Base-by-base conservation (phyloP, 2,888 invertebrate genomes). In the Caenorhabditis sp. region DNA sequence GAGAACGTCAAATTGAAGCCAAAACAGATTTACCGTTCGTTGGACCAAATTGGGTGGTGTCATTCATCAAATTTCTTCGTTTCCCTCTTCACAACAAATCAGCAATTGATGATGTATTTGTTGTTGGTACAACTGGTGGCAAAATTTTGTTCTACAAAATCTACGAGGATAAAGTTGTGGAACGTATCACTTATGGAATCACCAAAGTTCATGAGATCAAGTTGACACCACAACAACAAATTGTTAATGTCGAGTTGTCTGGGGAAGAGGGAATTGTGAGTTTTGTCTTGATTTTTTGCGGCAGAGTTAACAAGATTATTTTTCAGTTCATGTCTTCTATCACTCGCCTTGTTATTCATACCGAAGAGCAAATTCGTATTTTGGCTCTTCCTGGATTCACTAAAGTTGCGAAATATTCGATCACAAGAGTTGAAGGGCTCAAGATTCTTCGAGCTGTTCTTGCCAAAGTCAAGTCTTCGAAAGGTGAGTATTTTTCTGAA, bases 241-340 rank as follows among this genome's bases (percentile, higher is more conserved):
- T 68, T 58, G 23, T 73, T 0, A 73, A 51, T 43, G 21, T 73
- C 0, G 68, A 62, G 51, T 54, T 67, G 10, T 62, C 68, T 0
- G 61, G 50, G 14, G 73, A 68, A 12, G 65, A 73, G 10, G 65
- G 62, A 31, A 65, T 65, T 57, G 73, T 73, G 36, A 65, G 65
- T 62, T 36, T 23, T 19, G 5, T n/a, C n/a, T 23, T n/a, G 17
- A 43, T 17, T 23, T 36, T 49, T 17, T n/a, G n/a, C n/a, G n/a
- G n/a, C n/a, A n/a, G 23, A 49, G 14, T 51, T 51, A 0, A 36
- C 2, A 43, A 26, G 12, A 24, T 51, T 58, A 31, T 49, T 37
- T 58, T 63, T 26, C 59, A 73, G 72, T 72, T 58, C 31, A 58
- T 62, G 6, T 26, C 67, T 6, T 51, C 62, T 10, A 58, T 62